Evolutionary conservation across 2,888 invertebrate genomes (phyloP).

Genomic region (Rhingia rostrata): DNA sequence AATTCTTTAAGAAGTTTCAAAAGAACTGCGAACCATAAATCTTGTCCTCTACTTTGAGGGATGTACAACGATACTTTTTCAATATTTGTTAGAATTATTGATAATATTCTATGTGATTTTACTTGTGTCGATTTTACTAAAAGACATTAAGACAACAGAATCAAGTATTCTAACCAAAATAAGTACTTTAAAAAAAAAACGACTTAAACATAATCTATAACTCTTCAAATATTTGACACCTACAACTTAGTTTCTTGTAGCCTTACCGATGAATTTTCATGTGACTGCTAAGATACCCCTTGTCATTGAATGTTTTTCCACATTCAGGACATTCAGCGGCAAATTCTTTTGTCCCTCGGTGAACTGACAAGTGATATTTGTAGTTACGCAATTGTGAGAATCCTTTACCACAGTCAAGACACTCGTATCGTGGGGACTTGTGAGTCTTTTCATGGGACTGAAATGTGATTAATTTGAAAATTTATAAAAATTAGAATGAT

Average conservation of each 20-base stretch:
- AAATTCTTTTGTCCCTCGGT: constrained; percentile 92
- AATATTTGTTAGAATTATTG: no score
- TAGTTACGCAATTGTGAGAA: constrained; percentile 93
- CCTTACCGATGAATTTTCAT: constrained; percentile 90
- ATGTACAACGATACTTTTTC: no score
- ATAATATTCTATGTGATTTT: no score
- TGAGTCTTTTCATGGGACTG: constrained; percentile 82
- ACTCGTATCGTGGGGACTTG: constrained; percentile 85
- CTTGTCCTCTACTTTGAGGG: no score
- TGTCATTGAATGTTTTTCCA: constrained; percentile 92
- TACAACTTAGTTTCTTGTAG: background rate
- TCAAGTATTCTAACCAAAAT: no score
- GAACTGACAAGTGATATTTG: constrained; percentile 92
- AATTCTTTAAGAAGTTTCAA: no score
- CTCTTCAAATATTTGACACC: background rate
- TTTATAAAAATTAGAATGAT: background rate
- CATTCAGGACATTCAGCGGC: constrained; percentile 88
- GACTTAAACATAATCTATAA: background rate
- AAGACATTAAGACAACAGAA: no score
- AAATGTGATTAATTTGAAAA: constrained; percentile 34
- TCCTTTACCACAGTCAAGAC: constrained; percentile 90
- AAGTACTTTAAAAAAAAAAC: constrained; percentile 19
- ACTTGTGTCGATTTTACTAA: no score
- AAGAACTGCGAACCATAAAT: no score
- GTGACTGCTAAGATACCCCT: constrained; percentile 92